Conservation (phyloP, 2,797 vertebrate species). For the Lacerta agilis region DNA sequence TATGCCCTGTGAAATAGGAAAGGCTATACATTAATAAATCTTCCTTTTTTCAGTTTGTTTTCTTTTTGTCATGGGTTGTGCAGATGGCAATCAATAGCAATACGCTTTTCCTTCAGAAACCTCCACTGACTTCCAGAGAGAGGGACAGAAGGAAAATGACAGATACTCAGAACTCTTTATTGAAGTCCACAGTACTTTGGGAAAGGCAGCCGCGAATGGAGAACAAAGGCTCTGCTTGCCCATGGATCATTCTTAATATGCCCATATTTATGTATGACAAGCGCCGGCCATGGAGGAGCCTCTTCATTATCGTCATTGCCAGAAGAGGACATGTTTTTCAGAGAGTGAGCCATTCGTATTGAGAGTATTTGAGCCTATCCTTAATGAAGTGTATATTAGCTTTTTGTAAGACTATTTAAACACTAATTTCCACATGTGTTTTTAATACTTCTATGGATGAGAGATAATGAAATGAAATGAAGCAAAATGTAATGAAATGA, state of each 20-base stretch:
- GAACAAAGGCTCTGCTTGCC: neutral
- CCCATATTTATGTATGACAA: slow-evolving; percentile 10
- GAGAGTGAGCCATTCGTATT: slow-evolving; percentile 16
- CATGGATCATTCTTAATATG: slow-evolving; percentile 3
- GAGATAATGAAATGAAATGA: slow-evolving; percentile 32
- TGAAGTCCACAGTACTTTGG: neutral
- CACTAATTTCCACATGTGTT: slow-evolving; percentile 28
- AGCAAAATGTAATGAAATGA: neutral
- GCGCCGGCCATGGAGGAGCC: neutral
- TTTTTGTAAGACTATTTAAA: slow-evolving; percentile 47
- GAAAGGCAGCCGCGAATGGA: neutral
- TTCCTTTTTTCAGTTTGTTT: neutral
- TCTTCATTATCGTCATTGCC: slow-evolving; percentile 3
- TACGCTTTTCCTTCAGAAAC: neutral
- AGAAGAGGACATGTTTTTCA: slow-evolving; percentile 12
- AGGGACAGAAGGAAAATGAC: neutral
- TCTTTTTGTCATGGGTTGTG: neutral
- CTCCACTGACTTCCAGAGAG: neutral
- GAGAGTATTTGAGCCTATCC: slow-evolving; percentile 22
- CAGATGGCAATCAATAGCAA: slow-evolving; percentile 4
- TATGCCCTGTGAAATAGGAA: neutral
- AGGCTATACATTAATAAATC: too few species aligned
- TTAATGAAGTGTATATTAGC: slow-evolving; percentile 47
- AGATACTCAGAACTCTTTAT: neutral
- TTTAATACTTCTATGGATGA: slow-evolving; percentile 24